Conservation (phyloP, 2,797 vertebrate genomes). For the Xenops minutus region DNA sequence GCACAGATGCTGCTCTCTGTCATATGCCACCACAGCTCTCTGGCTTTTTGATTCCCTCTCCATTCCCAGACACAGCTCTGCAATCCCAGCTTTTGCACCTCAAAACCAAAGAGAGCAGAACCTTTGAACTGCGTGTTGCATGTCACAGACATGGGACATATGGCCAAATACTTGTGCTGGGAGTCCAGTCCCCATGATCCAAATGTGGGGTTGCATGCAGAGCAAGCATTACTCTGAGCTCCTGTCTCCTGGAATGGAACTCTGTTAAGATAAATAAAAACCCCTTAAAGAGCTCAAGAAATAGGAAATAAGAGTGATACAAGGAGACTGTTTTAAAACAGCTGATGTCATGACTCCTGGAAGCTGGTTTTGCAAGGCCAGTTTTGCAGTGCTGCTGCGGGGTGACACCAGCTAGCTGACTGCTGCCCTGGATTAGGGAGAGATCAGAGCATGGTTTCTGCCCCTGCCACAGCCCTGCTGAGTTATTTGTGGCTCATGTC, state of each 20-base stretch:
- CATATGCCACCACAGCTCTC: neutral
- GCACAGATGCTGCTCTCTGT: neutral
- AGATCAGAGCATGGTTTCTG: fast-evolving
- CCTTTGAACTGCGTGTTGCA: neutral
- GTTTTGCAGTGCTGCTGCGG: neutral
- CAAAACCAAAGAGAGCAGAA: neutral
- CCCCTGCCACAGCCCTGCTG: neutral
- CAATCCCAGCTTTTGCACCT: neutral
- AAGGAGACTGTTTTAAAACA: neutral
- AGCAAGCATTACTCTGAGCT: neutral
- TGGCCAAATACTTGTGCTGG: fast-evolving
- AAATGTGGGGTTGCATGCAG: neutral
- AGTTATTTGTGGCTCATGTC: too few relatives aligned
- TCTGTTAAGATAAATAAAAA: neutral
- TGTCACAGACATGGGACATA: neutral
- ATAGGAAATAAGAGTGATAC: neutral
- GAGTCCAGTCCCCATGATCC: neutral
- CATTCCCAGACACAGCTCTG: neutral
- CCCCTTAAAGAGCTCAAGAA: neutral
- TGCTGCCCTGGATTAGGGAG: neutral
- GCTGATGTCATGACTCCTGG: neutral
- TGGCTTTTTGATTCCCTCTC: neutral
- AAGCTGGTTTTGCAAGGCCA: neutral
- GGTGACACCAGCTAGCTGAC: neutral
- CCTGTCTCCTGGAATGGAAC: neutral